Base-by-base conservation (phyloP, 2,113 vertebrate species). In the Apteryx mantelli region DNA sequence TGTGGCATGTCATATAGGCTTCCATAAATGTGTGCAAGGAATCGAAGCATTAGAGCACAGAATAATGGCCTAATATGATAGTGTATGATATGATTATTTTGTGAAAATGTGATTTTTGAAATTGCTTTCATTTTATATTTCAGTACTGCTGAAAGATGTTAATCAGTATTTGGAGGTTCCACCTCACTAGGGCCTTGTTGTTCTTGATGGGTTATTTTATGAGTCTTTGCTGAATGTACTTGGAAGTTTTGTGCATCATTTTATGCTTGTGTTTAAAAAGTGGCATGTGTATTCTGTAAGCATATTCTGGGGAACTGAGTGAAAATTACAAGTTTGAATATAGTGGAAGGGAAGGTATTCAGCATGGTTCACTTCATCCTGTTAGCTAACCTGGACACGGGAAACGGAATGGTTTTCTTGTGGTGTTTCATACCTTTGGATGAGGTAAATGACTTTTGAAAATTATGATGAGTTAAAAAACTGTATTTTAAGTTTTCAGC, bases 271-370 rank as follows among this genome's bases (percentile, higher is more conserved):
- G 0, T 38, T 5, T 6, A 34, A 44, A 28, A 78, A 48, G n/a
- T 25, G 17, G 5, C 40, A 14, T 30, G 25, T 0, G 0, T 24
- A 2, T 36, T 85, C 48, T 58, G 8, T 34, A 28, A 2, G 3
- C 0, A 0, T 46, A 1, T 70, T 86, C 26, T 60, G 19, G 30
- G 79, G 30, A 74, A 24, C 11, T 22, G 56, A 69, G n/a, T 68
- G 46, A 12, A 75, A 55, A 16, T 69, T 69, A 3, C 16, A 66
- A 22, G 28, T 28, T 66, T 22, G 21, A 66, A 19, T 88, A 4
- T 80, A 16, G 28, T 65, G 17, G 38, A 61, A 38, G 36, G 53
- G 9, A 50, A 25, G 56, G 30, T 9, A 7, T 21, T 64, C 13
- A 24, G 32, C 13, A 14, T 77, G 55, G 78, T 32, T 79, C 28